A percentile compares a stretch with the other conserved stretches of the same genome.
Conservation (phyloP, 2,888 invertebrate species). For the Thyatira batis region DNA sequence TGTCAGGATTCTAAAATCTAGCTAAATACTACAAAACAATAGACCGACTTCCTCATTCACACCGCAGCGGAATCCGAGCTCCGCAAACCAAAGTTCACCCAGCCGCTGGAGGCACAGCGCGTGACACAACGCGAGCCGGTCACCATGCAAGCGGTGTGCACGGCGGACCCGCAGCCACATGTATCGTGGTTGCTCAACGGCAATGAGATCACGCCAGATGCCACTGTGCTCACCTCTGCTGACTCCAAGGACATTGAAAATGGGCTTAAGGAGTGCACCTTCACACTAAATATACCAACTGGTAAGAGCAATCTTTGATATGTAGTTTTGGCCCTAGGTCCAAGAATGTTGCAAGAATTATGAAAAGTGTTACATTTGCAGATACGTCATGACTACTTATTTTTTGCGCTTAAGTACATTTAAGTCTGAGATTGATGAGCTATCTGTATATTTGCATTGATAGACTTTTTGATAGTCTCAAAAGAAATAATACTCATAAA, state of each 20-base stretch:
- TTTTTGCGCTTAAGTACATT: too few relatives aligned
- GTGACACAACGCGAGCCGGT: conserved; percentile 87
- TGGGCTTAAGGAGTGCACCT: conserved; percentile 90
- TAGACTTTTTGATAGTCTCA: too few relatives aligned
- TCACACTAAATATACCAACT: conserved; percentile 88
- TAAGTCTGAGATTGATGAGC: too few relatives aligned
- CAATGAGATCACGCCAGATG: conserved; percentile 84
- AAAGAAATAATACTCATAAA: too few relatives aligned
- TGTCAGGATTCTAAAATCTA: not conserved
- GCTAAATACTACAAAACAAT: not conserved
- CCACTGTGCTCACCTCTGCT: conserved; percentile 84
- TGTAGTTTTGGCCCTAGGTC: too few relatives aligned
- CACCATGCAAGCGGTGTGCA: conserved; percentile 87
- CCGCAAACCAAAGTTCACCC: conserved; percentile 88
- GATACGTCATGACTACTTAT: too few relatives aligned
- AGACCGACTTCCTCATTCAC: conserved; percentile 6
- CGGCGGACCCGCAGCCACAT: conserved; percentile 95
- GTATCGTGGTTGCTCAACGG: conserved; percentile 92
- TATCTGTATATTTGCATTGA: too few relatives aligned
- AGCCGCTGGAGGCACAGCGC: conserved; percentile 86
- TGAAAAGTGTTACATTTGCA: too few relatives aligned
- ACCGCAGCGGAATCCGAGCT: conserved; percentile 87
- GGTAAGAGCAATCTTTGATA: conserved; percentile 68
- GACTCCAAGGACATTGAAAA: conserved; percentile 87
- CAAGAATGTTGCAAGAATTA: too few relatives aligned